Evolutionary conservation across 2,888 invertebrate species (phyloP), one percentile per base, ranked within the genome.

Genomic region (Epicampocera succincta): DNA sequence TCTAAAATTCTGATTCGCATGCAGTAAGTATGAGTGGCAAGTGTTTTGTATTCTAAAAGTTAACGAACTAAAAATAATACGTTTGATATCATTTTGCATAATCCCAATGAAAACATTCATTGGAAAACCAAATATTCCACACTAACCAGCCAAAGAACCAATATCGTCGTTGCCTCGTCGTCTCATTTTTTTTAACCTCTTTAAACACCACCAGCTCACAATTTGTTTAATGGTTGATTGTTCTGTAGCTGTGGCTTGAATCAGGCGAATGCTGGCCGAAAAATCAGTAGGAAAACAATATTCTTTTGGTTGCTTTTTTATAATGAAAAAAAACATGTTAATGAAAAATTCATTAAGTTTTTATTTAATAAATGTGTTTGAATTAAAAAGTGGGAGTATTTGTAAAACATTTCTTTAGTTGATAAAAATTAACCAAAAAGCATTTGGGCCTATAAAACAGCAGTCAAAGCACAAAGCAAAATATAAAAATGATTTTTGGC

Each of bases 21-120:
- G 21, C 21, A 9, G 12, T n/a, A 17, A n/a, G 74, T 58, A 19
- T 56, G 61, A 77, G 56, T 56, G 40, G 17, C 42, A 66, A 60
- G 60, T 78, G 88, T 87, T 88, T 87, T 84, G 87, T 87, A 89
- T 89, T 87, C 89, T 80, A 63, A 84, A 85, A 87, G 86, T 85
- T 90, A 90, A 90, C 90, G 90, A 90, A 90, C 90, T 90, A 76
- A 89, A 90, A 89, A 87, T 90, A 89, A 90, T 87, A 87, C 89
- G 88, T 89, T 89, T 88, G 88, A 88, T 88, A 89, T 40, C 65
- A 66, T 88, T 87, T 88, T 88, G 83, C 81, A 82, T 80, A 82
- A 84, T 80, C 83, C 75, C 76, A 72, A 68, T 58, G 68, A 79
- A 75, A 69, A 78, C 78, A 82, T 65, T 63, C 73, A 77, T 76